Evolutionary conservation across 2,888 invertebrate species (phyloP), one percentile per base, ranked within the genome.

Genomic region (Agrypnus murinus): DNA sequence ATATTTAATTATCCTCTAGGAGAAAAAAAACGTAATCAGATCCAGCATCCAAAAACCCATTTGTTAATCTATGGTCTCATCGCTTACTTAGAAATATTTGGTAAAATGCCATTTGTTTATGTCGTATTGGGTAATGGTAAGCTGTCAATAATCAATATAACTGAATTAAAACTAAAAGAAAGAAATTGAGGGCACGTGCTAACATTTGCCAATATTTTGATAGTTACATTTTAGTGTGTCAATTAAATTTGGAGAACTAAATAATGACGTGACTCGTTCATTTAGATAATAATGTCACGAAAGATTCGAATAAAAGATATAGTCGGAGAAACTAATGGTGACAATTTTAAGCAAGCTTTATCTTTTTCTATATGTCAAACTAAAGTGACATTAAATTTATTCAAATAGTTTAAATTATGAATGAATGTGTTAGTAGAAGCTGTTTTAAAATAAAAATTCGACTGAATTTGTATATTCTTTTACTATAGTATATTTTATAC

Each of bases 151-250:
- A 32, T 63, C 25, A 48, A 63, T 43, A 32, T 12, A 40, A 40
- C 64, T 53, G 38, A 53, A 53, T 50, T 50, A 38, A 40, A 25
- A 25, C 3, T n/a, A 25, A 25, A 25, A 25, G 25, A 5, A 25
- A 25, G 5, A 53, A 50, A 55, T 53, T 15, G 64, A 55, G 64
- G 53, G 55, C 63, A 40, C 40, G 53, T 31, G 50, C 62, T 62
- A 59, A 36, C 63, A 53, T 53, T 64, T 64, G 64, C 64, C 53
- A 55, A 55, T 64, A 64, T 64, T 64, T 64, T 64, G 64, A 64
- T 53, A 64, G 64, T 40, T 64, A 55, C 62, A 48, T 62, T 62
- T 25, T 62, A 48, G 48, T 34, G 36, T 62, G 62, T 62, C 62
- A 48, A 62, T 62, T 62, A 62, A 62, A 48, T 62, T 62, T 62